These are phyloP conservation scores for Anisognathus igniventris DNA, from an alignment of 2,797 vertebrate species.

Conservation along the genomic window DNA sequence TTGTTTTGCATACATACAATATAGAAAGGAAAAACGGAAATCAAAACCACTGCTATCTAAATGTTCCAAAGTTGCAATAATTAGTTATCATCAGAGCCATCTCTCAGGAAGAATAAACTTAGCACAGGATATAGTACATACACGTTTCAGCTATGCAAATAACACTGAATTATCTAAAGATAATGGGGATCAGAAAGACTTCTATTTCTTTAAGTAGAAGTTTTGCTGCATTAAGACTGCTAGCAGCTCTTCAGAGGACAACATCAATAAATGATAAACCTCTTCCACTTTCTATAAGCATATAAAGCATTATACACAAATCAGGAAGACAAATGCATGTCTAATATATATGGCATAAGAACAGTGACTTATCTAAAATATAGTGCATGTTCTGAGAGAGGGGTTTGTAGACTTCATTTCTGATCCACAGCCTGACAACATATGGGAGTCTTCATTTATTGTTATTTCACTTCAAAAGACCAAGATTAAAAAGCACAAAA, in stretches of 20 bases:
- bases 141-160: conserved; percentile 32
- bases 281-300: neutral
- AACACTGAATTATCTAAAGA: neutral
- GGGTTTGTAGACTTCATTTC: neutral
- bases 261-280: neutral
- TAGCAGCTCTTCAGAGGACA: neutral
- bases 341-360: neutral
- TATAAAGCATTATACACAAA: neutral
- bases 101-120: conserved; percentile 33
- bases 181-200: neutral
- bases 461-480: neutral
- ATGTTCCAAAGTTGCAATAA: conserved; percentile 55
- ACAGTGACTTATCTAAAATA: neutral
- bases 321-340: neutral
- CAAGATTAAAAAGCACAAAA: neutral
- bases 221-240: neutral
- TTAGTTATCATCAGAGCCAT: conserved; percentile 50
- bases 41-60: conserved; percentile 26
- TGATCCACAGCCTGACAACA: neutral
- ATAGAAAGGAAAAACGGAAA: conserved; percentile 32
- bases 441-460: neutral
- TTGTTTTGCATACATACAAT: neutral
- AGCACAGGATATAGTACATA: conserved; percentile 15
- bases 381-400: neutral
- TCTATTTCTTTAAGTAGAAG: neutral